Conservation (phyloP, 37 sponge, comb jelly and placozoan genomes). For the Crambe crambe region DNA sequence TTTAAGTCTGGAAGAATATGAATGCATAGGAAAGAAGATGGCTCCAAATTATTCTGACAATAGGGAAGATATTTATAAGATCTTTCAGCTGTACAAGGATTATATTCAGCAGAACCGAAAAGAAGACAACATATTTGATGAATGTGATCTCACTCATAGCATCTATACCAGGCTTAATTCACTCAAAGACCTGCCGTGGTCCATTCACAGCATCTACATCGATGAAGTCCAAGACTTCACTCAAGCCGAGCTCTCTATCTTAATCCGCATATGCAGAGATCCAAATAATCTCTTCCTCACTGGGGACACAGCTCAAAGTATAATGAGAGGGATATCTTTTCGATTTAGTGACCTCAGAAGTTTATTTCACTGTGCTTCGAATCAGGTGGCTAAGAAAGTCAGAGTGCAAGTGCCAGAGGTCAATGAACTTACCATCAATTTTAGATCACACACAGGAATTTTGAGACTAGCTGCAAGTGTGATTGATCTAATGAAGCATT, state of each 20-base stretch:
- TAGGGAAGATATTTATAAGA: conserved; percentile 50
- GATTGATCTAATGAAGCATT: conserved; percentile 53
- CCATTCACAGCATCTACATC: conserved; percentile 65
- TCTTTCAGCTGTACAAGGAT: conserved; percentile 50
- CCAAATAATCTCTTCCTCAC: conserved; percentile 76
- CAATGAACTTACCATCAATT: conserved; percentile 62
- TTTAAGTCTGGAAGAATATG: conserved; percentile 59
- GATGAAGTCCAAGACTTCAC: conserved; percentile 92
- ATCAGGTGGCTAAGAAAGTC: not conserved
- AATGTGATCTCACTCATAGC: conserved; percentile 69
- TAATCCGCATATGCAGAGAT: conserved; percentile 41
- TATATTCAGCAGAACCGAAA: conserved; percentile 4
- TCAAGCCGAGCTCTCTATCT: conserved; percentile 74
- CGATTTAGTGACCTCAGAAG: conserved; percentile 70
- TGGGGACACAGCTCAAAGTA: conserved; percentile 86
- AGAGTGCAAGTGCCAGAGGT: conserved; percentile 38
- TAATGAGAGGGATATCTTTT: conserved; percentile 84
- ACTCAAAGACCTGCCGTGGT: conserved; percentile 29
- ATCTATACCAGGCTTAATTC: conserved; percentile 36
- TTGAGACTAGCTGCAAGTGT: conserved; percentile 68
- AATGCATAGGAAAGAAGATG: conserved; percentile 54
- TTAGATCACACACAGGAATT: conserved; percentile 79
- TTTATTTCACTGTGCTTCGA: conserved; percentile 45
- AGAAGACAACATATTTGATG: conserved; percentile 46
- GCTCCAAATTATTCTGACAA: conserved; percentile 71